Evolutionary conservation across 1,140 invertebrate species (phyloP), one percentile per base, ranked within the genome.

Genomic region (Brachionus calyciflorus): DNA sequence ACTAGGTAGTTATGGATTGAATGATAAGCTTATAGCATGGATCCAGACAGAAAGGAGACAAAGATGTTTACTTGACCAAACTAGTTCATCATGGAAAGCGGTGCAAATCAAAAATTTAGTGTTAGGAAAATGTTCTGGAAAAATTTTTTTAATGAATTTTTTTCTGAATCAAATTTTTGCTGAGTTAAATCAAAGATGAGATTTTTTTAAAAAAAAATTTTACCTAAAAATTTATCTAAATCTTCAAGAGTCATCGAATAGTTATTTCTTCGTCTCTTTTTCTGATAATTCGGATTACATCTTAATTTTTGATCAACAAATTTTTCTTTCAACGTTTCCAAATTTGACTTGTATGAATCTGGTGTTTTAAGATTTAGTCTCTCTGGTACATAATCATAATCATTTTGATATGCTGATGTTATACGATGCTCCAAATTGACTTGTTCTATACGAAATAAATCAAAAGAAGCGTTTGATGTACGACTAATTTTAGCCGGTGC

Each of bases 251-350:
- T 65, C 60, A 65, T 65, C 10, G 60, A 65, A 41, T 44, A 12
- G 7, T 44, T 41, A 24, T 21, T 44, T 65, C 44, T 65, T 19
- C 19, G 17, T 24, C 44, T 65, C 12, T 65, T 65, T 44, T 65
- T 65, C 14, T 14, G 9, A 44, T 41, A 37, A 26, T 19, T 65
- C n/a, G 60, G 41, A 1, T 44, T 44, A 65, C 28, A 65, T 24
- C 60, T 46, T 14, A 65, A 28, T 41, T 65, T 65, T 44, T 65
- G 60, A 12, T 65, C 60, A 1, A 65, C 60, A 65, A 65, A 65
- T 12, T 44, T 41, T 10, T 65, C 60, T 44, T 65, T 65, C 10
- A 65, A 19, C 5, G 21, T 44, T 19, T 65, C 60, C 40, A 65
- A 14, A 44, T 44, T 19, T 7, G 60, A 65, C n/a, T 44, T 41